Evolutionary conservation across 2,797 vertebrate genomes (phyloP).

Genomic region (Schizopygopsis pylzovi): DNA sequence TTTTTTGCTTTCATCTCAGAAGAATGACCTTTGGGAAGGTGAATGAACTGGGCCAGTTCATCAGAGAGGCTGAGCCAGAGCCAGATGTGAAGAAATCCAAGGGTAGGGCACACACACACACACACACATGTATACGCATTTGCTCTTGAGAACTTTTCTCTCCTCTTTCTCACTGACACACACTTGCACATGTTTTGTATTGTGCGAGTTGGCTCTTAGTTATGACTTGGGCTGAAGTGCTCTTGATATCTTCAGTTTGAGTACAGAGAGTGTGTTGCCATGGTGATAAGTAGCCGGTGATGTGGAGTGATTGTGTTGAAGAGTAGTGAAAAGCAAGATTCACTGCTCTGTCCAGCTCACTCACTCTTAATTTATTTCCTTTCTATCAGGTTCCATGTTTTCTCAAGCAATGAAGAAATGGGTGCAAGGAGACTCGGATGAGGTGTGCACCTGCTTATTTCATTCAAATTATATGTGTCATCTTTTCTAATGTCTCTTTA

Average conservation of each 20-base stretch:
- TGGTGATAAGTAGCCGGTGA: constrained; percentile 53
- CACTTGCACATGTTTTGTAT: background rate
- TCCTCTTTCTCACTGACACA: background rate
- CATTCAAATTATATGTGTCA: background rate
- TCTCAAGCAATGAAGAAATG: constrained; percentile 99
- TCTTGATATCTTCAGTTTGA: constrained; percentile 42
- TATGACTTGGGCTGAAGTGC: constrained; percentile 47
- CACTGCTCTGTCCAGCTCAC: constrained; percentile 4
- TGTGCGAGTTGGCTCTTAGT: constrained; percentile 43
- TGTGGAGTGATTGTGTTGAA: constrained; percentile 47
- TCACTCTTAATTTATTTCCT: background rate
- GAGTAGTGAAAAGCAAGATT: constrained; percentile 36
- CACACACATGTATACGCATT: background rate
- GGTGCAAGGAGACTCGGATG: constrained; percentile 97
- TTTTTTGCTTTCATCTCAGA: constrained; percentile 74
- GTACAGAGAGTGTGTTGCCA: constrained; percentile 53
- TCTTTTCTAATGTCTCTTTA: background rate
- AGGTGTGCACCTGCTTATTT: constrained; percentile 78
- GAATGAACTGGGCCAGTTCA: constrained; percentile 96
- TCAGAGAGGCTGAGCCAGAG: constrained; percentile 97
- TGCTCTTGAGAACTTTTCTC: constrained; percentile 20
- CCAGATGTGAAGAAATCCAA: constrained; percentile 98
- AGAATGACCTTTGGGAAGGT: constrained; percentile 98
- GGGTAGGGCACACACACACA: constrained; percentile 74
- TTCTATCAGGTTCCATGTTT: constrained; percentile 91